Evolutionary conservation across 2,797 vertebrate species (phyloP).

Genomic region (Poecilia wingei): DNA sequence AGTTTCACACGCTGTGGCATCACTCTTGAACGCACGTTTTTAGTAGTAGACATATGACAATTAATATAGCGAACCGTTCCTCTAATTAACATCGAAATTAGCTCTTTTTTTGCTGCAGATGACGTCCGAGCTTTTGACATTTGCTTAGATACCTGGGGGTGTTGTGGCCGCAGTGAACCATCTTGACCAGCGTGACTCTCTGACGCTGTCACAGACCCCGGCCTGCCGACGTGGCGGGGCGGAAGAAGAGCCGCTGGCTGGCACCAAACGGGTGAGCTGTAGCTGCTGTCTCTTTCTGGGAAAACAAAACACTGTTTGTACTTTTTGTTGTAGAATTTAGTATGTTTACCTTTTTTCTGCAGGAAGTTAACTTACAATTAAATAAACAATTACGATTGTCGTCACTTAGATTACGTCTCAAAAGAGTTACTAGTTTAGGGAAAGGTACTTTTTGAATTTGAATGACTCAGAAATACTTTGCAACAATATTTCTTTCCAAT

Average conservation of each 20-base stretch:
- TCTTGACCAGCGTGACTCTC: conserved; percentile 56
- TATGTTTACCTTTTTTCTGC: conserved; percentile 4
- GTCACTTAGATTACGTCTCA: neutral
- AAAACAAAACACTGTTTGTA: conserved; percentile 45
- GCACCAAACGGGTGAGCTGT: conserved; percentile 76
- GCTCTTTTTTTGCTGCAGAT: neutral
- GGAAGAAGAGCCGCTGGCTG: conserved; percentile 72
- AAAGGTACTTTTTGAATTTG: neutral
- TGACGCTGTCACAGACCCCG: conserved; percentile 43
- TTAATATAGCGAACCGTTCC: neutral
- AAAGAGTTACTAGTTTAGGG: neutral
- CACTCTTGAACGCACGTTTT: neutral
- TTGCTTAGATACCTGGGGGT: neutral
- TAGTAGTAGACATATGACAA: neutral
- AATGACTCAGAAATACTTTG: neutral
- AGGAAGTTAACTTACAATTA: neutral
- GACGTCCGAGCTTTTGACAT: neutral
- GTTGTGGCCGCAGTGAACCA: conserved; percentile 13
- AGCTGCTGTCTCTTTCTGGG: conserved; percentile 50
- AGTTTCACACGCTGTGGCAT: conserved; percentile 11
- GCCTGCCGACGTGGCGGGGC: conserved; percentile 86
- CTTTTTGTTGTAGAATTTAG: conserved; percentile 5
- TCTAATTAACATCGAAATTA: neutral
- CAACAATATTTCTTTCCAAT: conserved; percentile 19
- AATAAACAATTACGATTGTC: neutral